Evolutionary conservation across 2,888 invertebrate genomes (phyloP), one percentile per base, ranked within the genome.

Genomic region (Apamea epomidion): DNA sequence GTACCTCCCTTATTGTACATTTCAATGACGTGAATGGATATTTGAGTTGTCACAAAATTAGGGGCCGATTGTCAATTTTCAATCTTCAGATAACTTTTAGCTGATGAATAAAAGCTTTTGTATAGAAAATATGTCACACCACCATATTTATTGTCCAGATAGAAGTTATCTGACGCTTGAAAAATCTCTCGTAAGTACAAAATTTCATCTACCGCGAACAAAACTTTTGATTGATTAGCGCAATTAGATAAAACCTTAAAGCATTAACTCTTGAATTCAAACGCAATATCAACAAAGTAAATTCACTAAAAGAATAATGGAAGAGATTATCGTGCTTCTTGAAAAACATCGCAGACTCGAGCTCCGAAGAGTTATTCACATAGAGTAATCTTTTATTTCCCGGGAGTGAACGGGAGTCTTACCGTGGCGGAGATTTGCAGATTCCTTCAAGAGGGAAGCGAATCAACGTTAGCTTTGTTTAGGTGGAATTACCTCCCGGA

Each of bases 351-450:
- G 90, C 85, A 89, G 88, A 91, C 90, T 91, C 89, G 88, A 91
- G 92, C 91, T 90, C 87, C 88, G 87, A 91, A 91, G 93, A 93
- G 93, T 93, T 94, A 95, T 94, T 93, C 93, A 92, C 93, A 93
- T 90, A 91, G 90, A 92, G 93, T 93, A 94, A 95, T 94, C 93
- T 94, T 93, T 94, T 95, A 95, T 95, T 95, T 94, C 94, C 94
- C 94, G 90, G 81, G 94, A 93, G 95, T 91, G 91, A 91, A 89
- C 84, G 89, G 83, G 79, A 79, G 89, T 87, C 87, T 87, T 85
- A 86, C 89, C 88, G 87, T 86, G 87, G 88, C 88, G 87, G 91
- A 94, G 93, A 94, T 94, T 93, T 92, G 90, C 88, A 92, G 93
- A 86, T 93, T 91, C 93, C 93, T 93, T 91, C 87, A 90, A 91